Conservation (phyloP, 2,888 invertebrate genomes). For the Podotricha telesiphe region DNA sequence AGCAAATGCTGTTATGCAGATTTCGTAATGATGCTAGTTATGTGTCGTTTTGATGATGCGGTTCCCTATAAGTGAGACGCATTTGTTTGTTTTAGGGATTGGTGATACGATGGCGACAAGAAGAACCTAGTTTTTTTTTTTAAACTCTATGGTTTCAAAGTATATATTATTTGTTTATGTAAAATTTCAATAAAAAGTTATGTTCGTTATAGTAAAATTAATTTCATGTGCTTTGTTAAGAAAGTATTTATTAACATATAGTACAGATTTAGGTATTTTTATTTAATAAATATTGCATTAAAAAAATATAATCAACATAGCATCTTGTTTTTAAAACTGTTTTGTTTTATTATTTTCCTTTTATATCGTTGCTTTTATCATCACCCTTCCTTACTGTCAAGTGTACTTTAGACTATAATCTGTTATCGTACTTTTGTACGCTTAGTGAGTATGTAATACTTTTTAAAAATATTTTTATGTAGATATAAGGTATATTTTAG, state of each 20-base stretch:
- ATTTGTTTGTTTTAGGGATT: conserved; percentile 42
- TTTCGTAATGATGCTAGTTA: conserved; percentile 67
- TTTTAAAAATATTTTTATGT: background rate
- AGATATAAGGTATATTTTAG: too few species aligned
- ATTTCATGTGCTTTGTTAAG: too few species aligned
- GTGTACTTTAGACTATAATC: conserved; percentile 21
- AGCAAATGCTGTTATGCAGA: conserved; percentile 76
- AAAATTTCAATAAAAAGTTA: too few species aligned
- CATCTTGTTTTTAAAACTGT: background rate
- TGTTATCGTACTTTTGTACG: conserved; percentile 9
- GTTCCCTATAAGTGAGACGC: conserved; percentile 47
- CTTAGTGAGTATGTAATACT: background rate
- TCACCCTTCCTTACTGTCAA: conserved; percentile 25
- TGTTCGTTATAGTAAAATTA: too few species aligned
- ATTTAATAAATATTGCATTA: too few species aligned
- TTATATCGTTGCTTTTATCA: background rate
- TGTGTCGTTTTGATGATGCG: conserved; percentile 58
- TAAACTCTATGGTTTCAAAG: background rate
- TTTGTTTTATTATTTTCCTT: conserved; percentile 4
- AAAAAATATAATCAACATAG: background rate
- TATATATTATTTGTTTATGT: background rate
- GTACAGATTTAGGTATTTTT: too few species aligned
- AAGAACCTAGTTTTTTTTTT: background rate
- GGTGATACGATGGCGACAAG: conserved; percentile 30
- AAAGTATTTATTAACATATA: too few species aligned